A percentile compares a stretch with the other conserved stretches of the same genome.
phyloP scores from a whole-genome alignment of 2,797 vertebrate genomes.

The Peromyscus eremicus region DNA sequence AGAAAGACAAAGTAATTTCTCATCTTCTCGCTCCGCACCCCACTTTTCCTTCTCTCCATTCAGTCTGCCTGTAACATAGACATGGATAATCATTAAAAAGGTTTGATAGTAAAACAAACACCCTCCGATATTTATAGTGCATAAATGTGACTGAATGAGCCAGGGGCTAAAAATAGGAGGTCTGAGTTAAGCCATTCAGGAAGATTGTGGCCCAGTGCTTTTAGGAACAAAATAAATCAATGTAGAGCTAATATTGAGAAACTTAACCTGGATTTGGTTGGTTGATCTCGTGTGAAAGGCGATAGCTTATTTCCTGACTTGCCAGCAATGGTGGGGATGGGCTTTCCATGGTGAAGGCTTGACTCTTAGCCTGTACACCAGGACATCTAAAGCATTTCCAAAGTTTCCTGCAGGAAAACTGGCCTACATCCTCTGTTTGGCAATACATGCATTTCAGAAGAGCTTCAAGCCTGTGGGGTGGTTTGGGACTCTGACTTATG shows the following conservation, averaged over 20 bases:
- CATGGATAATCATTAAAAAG: slow-evolving; percentile 81
- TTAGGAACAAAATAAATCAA: slow-evolving; percentile 82
- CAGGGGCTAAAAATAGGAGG: slow-evolving; percentile 83
- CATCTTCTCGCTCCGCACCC: not conserved
- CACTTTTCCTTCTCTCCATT: slow-evolving; percentile 18
- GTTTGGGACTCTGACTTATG: not conserved
- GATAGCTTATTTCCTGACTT: not conserved
- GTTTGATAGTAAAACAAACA: slow-evolving; percentile 74
- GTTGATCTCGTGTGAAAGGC: slow-evolving; percentile 51
- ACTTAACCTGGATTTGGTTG: slow-evolving; percentile 21
- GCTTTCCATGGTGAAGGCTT: slow-evolving; percentile 14
- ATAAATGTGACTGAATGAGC: slow-evolving; percentile 80
- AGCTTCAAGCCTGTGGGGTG: not conserved
- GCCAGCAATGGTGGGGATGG: not conserved
- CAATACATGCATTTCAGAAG: not conserved
- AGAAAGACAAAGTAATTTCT: not conserved
- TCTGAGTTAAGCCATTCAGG: slow-evolving; percentile 73
- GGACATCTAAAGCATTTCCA: slow-evolving; percentile 26
- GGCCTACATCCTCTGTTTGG: not conserved
- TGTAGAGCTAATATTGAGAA: slow-evolving; percentile 78
- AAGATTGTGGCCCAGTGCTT: slow-evolving; percentile 69
- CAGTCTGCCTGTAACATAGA: slow-evolving; percentile 58
- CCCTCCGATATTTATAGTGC: slow-evolving; percentile 85
- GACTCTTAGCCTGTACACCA: not conserved
- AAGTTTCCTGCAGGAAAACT: slow-evolving; percentile 44